A percentile compares a stretch with the other conserved stretches of the same genome.
Evolutionary conservation across 2,888 invertebrate species (phyloP).

Genomic region (Teleiodes luculella): DNA sequence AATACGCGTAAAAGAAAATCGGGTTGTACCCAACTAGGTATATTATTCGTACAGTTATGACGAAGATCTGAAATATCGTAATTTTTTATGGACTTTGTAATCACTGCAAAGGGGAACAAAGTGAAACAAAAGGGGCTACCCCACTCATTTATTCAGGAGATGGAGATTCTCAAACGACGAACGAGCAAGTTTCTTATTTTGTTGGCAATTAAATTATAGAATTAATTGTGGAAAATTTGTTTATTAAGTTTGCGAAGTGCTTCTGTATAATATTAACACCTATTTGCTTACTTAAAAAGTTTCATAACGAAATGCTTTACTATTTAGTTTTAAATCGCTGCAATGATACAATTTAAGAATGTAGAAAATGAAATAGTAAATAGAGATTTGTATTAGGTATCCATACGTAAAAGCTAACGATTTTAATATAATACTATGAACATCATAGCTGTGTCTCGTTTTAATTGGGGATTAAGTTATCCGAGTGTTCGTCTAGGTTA

Average conservation of each 20-base stretch:
- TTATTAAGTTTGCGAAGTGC: conserved; percentile 20
- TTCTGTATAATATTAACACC: conserved; percentile 20
- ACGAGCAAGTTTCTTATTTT: conserved; percentile 44
- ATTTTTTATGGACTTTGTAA: conserved; percentile 45
- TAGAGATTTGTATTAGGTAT: too few species aligned
- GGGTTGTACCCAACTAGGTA: conserved; percentile 42
- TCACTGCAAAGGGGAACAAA: conserved; percentile 40
- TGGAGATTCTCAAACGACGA: conserved; percentile 41
- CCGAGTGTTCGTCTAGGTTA: too few species aligned
- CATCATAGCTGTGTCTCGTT: too few species aligned
- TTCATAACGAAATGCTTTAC: too few species aligned
- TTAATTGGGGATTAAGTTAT: too few species aligned
- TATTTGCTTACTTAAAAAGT: not conserved
- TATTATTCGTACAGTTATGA: conserved; percentile 30
- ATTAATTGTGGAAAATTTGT: conserved; percentile 35
- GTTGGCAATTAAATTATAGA: conserved; percentile 39
- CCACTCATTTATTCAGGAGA: conserved; percentile 50
- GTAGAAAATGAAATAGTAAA: too few species aligned
- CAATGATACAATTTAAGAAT: too few species aligned
- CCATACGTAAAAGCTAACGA: too few species aligned
- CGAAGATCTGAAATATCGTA: conserved; percentile 23
- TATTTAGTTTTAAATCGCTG: too few species aligned
- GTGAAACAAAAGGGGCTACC: conserved; percentile 48
- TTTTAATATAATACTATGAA: too few species aligned
- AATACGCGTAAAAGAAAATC: conserved; percentile 29